Base-by-base conservation (phyloP, 2,797 vertebrate species). In the Crocidura indochinensis region DNA sequence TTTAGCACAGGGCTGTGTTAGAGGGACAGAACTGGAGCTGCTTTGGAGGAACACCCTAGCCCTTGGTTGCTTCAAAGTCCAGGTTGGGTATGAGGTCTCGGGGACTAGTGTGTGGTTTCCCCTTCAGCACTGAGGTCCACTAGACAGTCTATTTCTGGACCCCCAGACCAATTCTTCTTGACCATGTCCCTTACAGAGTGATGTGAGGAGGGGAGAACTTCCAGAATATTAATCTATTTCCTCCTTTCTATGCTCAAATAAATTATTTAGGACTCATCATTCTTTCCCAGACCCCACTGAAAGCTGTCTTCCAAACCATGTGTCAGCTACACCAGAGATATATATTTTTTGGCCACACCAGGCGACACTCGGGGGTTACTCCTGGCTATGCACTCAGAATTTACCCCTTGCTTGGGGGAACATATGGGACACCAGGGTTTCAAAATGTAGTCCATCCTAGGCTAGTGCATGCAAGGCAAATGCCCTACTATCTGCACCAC, bases 71-170 rank as follows among this genome's bases (percentile, higher is more conserved):
- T 20, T 19, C 0, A 0, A 11, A 38, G 38, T 38, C 38, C 38
- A 38, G 38, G 38, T 38, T 0, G 8, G 24, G 19, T 26, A 12
- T 4, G 7, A 67, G n/a, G 29, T 67, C 46, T 38, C 14, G 68
- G 0, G 0, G 19, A 29, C 20, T 31, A 7, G 11, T 6, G 8
- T 2, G 10, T 8, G 26, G 38, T 64, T 56, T 60, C 14, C 76
- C 44, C 44, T 11, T 14, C 6, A 1, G 15, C 19, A 51, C 68
- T 17, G 14, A 44, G 26, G 27, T 56, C 64, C 26, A 7, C 20
- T 2, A 7, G 14, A 11, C 0, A 0, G 29, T 10, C 26, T 6
- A 0, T 20, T 2, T 6, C 0, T 22, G 10, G 27, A 60, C 24
- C 27, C 22, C 19, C 60, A n/a, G n/a, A 17, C 20, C 15, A 12